Conservation (phyloP, 2,113 vertebrate genomes). For the Sardina pilchardus region DNA sequence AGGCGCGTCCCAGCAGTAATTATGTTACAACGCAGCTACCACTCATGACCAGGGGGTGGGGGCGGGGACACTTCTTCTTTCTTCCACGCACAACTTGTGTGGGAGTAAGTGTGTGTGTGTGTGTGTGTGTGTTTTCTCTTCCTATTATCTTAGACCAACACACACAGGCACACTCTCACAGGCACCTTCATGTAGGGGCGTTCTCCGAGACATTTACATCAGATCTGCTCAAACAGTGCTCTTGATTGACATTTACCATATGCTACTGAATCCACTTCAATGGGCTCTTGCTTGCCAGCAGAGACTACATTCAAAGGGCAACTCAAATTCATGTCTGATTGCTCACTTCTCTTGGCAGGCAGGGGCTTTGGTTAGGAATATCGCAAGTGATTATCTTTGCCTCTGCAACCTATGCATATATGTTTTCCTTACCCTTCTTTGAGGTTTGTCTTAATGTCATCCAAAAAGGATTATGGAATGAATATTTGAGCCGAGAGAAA, state of each 20-base stretch:
- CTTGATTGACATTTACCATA: conserved; percentile 13
- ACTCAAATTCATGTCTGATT: neutral
- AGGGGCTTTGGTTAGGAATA: neutral
- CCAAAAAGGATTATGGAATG: conserved; percentile 28
- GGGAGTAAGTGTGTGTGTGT: neutral
- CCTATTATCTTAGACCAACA: conserved; percentile 58
- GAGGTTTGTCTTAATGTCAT: neutral
- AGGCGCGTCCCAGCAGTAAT: conserved; percentile 82
- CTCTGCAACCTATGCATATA: neutral
- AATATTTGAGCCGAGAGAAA: neutral
- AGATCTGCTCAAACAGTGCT: neutral
- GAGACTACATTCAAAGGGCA: neutral
- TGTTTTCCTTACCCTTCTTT: neutral
- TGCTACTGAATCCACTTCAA: conserved; percentile 2
- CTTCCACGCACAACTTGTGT: conserved; percentile 48
- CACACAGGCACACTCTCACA: conserved; percentile 27
- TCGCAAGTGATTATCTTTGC: neutral
- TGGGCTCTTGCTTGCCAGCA: neutral
- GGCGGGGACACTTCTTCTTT: conserved; percentile 52
- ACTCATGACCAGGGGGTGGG: conserved; percentile 71
- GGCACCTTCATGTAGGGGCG: neutral
- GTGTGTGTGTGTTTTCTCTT: conserved; percentile 51
- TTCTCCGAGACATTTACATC: neutral
- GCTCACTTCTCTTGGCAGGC: neutral
- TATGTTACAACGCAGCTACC: conserved; percentile 78